Evolutionary conservation across 1,140 invertebrate genomes (phyloP).

Genomic region (Drosophila repleta): DNA sequence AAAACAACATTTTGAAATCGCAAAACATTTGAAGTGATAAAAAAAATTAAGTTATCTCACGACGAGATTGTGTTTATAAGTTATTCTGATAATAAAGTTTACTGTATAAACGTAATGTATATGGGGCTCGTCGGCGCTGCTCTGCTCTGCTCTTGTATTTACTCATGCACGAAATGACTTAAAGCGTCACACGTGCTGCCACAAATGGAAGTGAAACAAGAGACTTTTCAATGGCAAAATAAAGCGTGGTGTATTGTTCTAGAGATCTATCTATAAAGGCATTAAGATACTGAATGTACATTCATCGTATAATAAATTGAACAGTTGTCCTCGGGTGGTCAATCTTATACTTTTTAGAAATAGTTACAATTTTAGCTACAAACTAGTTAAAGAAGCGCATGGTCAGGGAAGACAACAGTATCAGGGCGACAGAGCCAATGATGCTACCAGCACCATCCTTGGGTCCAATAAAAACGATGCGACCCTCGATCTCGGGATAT

Average conservation of each 20-base stretch:
- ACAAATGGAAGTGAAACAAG: constrained; percentile 8
- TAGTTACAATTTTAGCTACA: background rate
- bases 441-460: constrained; percentile 39
- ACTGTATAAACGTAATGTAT: background rate
- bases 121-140: too few relatives aligned
- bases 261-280: constrained; percentile 1
- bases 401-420: constrained; percentile 39
- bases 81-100: constrained; percentile 7
- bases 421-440: constrained; percentile 42
- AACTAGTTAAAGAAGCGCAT: constrained; percentile 33
- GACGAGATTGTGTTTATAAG: constrained; percentile 1
- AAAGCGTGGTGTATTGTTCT: background rate
- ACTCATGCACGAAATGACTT: background rate
- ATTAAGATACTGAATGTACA: constrained; percentile 9
- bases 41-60: background rate
- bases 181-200: background rate
- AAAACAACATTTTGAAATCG: background rate
- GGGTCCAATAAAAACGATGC: constrained; percentile 76
- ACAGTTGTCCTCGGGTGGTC: background rate
- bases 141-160: background rate
- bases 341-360: too few relatives aligned
- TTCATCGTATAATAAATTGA: constrained; percentile 21
- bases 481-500: constrained; percentile 85
- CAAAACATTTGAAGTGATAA: background rate
- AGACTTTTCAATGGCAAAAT: background rate